Evolutionary conservation across 2,888 invertebrate genomes (phyloP).

Genomic region (Callyntrura sp.): DNA sequence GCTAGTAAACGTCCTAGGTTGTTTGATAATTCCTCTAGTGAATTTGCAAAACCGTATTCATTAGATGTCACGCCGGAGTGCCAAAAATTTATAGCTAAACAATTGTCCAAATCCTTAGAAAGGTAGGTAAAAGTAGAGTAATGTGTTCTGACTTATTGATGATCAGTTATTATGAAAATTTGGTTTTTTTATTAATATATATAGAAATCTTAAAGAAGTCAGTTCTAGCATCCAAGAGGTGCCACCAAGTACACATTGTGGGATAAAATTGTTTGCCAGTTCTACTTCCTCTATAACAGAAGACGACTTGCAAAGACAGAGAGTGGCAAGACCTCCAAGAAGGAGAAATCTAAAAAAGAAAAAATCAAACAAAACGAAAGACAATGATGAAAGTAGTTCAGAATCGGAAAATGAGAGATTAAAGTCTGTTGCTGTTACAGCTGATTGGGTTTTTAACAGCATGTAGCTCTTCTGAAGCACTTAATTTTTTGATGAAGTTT

Average conservation of each 20-base stretch:
- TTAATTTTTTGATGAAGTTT: too few species aligned
- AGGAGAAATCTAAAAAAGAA: constrained; percentile 34
- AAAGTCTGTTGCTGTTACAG: constrained; percentile 78
- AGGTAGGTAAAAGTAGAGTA: too few species aligned
- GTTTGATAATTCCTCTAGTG: neutral
- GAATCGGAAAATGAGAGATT: constrained; percentile 79
- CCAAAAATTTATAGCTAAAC: constrained; percentile 80
- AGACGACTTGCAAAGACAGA: constrained; percentile 35
- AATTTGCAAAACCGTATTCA: constrained; percentile 47
- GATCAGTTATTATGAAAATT: neutral
- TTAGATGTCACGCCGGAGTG: constrained; percentile 71
- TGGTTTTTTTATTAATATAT: neutral
- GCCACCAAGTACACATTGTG: neutral
- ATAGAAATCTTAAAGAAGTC: constrained; percentile 48
- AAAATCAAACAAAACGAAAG: constrained; percentile 23
- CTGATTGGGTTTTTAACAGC: constrained; percentile 78
- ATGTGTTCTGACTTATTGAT: too few species aligned
- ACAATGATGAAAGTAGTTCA: constrained; percentile 36
- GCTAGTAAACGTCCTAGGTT: constrained; percentile 28
- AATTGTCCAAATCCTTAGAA: constrained; percentile 76
- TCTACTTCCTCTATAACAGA: constrained; percentile 7
- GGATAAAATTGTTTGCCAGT: constrained; percentile 51
- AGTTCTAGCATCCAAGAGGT: neutral
- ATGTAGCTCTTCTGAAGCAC: neutral
- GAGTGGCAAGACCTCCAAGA: neutral